Evolutionary conservation across 1,140 invertebrate genomes (phyloP).

Genomic region (Coenobita brevimanus): DNA sequence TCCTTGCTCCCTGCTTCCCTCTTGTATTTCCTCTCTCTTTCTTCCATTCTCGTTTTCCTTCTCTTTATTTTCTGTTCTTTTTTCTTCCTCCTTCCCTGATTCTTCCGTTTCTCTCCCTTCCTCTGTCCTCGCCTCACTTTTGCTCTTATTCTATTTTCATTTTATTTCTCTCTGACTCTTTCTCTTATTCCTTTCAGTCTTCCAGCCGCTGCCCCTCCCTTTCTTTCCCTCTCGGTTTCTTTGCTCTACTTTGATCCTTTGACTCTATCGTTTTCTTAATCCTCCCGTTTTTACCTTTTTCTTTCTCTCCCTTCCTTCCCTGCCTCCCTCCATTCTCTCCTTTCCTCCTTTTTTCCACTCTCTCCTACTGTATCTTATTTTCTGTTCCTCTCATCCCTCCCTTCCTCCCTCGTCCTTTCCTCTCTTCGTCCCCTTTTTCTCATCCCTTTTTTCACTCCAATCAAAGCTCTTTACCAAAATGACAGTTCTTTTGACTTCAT

Average conservation of each 20-base stretch:
- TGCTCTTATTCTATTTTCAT: background rate
- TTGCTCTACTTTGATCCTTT: too few relatives aligned
- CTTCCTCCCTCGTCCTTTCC: background rate
- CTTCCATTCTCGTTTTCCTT: too few relatives aligned
- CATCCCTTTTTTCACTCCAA: too few relatives aligned
- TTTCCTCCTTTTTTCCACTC: background rate
- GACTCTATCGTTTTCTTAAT: too few relatives aligned
- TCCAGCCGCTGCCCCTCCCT: too few relatives aligned
- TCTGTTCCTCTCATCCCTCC: background rate
- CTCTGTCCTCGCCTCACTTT: background rate
- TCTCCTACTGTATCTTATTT: slow-evolving; percentile 3
- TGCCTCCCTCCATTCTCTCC: background rate
- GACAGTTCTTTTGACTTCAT: too few relatives aligned
- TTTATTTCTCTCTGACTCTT: background rate
- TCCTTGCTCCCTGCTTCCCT: background rate
- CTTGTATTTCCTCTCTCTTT: background rate
- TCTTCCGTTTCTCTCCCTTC: too few relatives aligned
- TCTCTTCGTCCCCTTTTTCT: background rate
- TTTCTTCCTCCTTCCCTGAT: background rate
- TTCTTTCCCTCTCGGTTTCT: background rate
- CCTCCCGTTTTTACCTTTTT: background rate
- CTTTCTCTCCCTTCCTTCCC: background rate
- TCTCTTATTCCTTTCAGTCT: too few relatives aligned
- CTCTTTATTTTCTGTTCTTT: background rate
- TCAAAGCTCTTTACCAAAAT: too few relatives aligned